Base-by-base conservation (phyloP, 2,113 vertebrate genomes). In the Pogona vitticeps region DNA sequence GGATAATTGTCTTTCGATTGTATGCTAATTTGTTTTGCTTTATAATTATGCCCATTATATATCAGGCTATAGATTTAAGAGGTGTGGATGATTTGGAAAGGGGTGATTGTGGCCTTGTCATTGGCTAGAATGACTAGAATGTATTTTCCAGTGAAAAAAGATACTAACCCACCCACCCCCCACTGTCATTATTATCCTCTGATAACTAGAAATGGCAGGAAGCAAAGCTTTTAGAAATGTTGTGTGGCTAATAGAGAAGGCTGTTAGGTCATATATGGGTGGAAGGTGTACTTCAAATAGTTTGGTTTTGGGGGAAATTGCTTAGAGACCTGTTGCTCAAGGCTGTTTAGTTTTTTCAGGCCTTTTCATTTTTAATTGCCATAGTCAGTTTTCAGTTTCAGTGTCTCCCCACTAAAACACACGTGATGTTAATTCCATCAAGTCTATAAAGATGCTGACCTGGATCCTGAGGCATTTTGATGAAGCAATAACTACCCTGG, bases 401-500 rank as follows among this genome's bases (percentile, higher is more conserved):
- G 17, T 4, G 17, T 2, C 61, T 63, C 38, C 61, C 31, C 15
- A 81, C 68, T 91, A 65, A 77, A 23, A 78, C 68, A 8, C 81
- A 17, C 86, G 85, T 1, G 73, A 31, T 31, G 72, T 42, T 23
- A 70, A 65, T 92, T 91, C 80, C 67, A 1, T 80, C 90, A 67
- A 91, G 68, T 91, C 61, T 83, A 33, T 88, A 82, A 88, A 90
- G 82, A 82, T 93, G 87, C 86, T 92, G 87, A 89, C 88, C 85
- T 83, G 85, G 88, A 88, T 90, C 80, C 91, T 93, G 84, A 73
- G 88, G 68, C 72, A 89, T 40, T 78, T 63, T 92, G 92, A 95
- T 93, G 88, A 94, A 94, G 83, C 93, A 88, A 89, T 94, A 93
- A 88, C 76, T 65, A 83, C 80, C 92, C 77, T 88, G 83, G 90